Conservation (phyloP, 23 tunicate species). For the Styela plicata region DNA sequence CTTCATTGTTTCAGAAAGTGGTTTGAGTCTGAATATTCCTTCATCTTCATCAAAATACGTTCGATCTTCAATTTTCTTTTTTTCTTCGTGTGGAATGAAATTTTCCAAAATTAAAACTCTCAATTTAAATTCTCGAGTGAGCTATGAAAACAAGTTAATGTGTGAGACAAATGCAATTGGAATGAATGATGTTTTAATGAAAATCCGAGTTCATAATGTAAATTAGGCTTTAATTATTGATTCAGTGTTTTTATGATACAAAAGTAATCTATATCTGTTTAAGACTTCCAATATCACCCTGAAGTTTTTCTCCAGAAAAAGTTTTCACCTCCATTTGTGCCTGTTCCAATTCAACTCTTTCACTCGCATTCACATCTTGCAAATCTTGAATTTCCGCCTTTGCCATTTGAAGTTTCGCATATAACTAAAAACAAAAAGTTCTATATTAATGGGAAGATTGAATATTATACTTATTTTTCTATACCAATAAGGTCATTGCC, state of each 20-base stretch:
- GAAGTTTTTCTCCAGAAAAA: no score
- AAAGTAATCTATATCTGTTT: no score
- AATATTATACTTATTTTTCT: no score
- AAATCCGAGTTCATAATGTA: background rate
- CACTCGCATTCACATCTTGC: constrained; percentile 33
- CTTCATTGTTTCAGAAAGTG: constrained; percentile 28
- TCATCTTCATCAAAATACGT: constrained; percentile 59
- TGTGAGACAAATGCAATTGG: no score
- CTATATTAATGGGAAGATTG: no score
- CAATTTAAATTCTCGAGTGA: constrained; percentile 71
- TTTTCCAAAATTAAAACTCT: constrained; percentile 66
- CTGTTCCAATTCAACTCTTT: constrained; percentile 69
- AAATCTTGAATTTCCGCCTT: constrained; percentile 78
- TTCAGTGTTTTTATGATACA: background rate
- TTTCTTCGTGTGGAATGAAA: constrained; percentile 77
- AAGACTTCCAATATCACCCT: no score
- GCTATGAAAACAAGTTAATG: no score
- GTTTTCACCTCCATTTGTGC: constrained; percentile 75
- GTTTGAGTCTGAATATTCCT: constrained; percentile 42
- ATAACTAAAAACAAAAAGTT: constrained; percentile 41
- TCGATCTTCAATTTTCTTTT: constrained; percentile 64
- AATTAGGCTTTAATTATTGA: background rate
- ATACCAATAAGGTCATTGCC: no score
- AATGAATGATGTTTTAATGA: background rate
- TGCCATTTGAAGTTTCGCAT: constrained; percentile 59